Evolutionary conservation across 2,888 invertebrate species (phyloP).

Genomic region (Synanthedon formicaeformis): DNA sequence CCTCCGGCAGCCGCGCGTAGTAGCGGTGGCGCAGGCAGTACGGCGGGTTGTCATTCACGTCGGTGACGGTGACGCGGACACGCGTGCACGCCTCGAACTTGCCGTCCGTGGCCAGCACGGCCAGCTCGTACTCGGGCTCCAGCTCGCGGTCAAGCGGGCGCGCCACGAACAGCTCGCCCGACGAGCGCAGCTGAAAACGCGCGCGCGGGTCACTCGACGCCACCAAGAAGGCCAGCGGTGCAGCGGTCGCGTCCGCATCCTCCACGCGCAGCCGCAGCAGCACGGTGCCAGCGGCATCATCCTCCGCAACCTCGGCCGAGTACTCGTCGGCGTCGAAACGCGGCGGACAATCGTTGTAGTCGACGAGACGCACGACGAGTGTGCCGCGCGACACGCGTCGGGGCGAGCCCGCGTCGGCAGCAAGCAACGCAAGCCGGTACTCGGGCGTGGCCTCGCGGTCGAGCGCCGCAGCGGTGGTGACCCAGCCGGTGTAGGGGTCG

Average conservation of each 20-base stretch:
- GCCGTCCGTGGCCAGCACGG: conserved; percentile 91
- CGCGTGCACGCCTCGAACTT: conserved; percentile 84
- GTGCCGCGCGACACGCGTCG: conserved; percentile 78
- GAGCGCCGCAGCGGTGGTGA: conserved; percentile 76
- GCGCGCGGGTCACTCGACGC: conserved; percentile 84
- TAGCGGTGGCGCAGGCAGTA: conserved; percentile 85
- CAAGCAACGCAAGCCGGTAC: conserved; percentile 82
- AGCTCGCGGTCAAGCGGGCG: conserved; percentile 87
- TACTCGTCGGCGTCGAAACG: conserved; percentile 77
- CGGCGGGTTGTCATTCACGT: conserved; percentile 93
- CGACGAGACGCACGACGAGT: conserved; percentile 83
- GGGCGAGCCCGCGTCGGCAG: conserved; percentile 81
- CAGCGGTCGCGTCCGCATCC: conserved; percentile 78
- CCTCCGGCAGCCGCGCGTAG: conserved; percentile 78
- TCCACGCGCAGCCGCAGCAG: conserved; percentile 61
- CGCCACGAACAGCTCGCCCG: conserved; percentile 88
- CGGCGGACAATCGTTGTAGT: conserved; percentile 94
- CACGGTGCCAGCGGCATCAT: conserved; percentile 53
- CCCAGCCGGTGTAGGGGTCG: conserved; percentile 90
- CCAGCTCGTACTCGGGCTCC: conserved; percentile 78
- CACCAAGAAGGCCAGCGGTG: conserved; percentile 83
- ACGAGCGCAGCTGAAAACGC: conserved; percentile 87
- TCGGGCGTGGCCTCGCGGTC: conserved; percentile 83
- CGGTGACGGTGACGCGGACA: conserved; percentile 80
- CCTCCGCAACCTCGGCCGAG: conserved; percentile 59